phyloP scores from a whole-genome alignment of 2,888 invertebrate species.

The Machimus atricapillus region DNA sequence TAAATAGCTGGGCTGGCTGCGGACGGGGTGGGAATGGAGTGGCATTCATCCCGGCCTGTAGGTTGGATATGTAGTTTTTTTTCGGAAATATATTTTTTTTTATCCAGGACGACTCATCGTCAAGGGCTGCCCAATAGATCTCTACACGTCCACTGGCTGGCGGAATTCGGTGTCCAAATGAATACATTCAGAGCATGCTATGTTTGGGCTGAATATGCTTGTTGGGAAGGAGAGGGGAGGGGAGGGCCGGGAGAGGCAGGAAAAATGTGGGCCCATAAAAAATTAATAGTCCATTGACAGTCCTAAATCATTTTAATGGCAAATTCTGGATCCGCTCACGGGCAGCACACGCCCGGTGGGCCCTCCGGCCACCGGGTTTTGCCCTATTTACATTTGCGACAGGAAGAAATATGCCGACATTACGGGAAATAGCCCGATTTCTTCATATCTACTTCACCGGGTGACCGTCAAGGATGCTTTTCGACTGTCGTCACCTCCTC shows the following conservation, averaged over 20 bases:
- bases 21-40: neutral
- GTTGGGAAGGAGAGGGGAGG: neutral
- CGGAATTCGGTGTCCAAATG: conserved; percentile 15
- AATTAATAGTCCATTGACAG: conserved; percentile 51
- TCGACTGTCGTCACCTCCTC: neutral
- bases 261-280: conserved; percentile 49
- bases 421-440: conserved; percentile 4
- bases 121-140: conserved; percentile 21
- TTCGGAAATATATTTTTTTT: neutral
- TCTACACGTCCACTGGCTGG: neutral
- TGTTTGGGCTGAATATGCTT: neutral
- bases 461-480: neutral
- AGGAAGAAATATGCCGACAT: conserved; percentile 2
- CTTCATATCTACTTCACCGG: neutral
- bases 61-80: neutral
- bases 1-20: conserved; percentile 36
- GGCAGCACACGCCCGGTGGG: neutral
- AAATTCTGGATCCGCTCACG: conserved; percentile 48
- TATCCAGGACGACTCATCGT: neutral
- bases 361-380: neutral
- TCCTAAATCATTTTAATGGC: conserved; percentile 51
- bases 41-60: neutral
- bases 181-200: conserved; percentile 16
- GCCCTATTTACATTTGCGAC: conserved; percentile 23
- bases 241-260: neutral